These are phyloP conservation scores for Myotis myotis DNA, from an alignment of 2,797 vertebrate species.

Conservation along the genomic window DNA sequence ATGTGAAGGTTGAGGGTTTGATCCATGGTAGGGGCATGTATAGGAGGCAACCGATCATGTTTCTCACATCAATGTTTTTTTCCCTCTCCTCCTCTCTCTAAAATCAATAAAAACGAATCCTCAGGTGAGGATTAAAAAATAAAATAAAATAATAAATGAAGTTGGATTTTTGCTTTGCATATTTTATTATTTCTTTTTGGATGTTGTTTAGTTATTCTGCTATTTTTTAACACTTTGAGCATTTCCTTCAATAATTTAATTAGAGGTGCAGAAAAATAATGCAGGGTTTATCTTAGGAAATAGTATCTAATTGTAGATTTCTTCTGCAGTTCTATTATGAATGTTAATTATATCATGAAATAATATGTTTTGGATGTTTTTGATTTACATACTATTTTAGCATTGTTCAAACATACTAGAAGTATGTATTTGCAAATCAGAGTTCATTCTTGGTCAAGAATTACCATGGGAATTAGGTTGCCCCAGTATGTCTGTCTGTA, in stretches of 20 bases:
- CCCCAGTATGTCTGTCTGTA: background rate
- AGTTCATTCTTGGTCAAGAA: background rate
- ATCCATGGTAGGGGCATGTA: too few species aligned
- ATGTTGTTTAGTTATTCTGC: background rate
- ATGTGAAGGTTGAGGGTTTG: too few species aligned
- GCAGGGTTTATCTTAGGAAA: background rate
- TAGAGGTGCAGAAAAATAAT: background rate
- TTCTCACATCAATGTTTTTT: too few species aligned
- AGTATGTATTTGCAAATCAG: background rate
- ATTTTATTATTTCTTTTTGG: background rate
- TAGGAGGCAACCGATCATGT: too few species aligned
- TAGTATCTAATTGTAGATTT: background rate
- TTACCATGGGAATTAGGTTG: background rate
- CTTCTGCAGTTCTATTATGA: background rate
- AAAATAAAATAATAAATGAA: too few species aligned
- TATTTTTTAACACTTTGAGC: background rate
- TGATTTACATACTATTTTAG: background rate
- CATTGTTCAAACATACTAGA: background rate
- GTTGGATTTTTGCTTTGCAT: background rate
- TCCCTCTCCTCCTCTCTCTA: too few species aligned
- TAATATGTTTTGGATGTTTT: background rate
- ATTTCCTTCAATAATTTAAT: background rate
- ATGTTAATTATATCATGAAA: background rate
- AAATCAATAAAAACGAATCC: too few species aligned
- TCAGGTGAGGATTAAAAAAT: too few species aligned